These are phyloP conservation scores for Ivindomyrus marchei DNA, from an alignment of 2,113 vertebrate genomes.

Conservation along the genomic window DNA sequence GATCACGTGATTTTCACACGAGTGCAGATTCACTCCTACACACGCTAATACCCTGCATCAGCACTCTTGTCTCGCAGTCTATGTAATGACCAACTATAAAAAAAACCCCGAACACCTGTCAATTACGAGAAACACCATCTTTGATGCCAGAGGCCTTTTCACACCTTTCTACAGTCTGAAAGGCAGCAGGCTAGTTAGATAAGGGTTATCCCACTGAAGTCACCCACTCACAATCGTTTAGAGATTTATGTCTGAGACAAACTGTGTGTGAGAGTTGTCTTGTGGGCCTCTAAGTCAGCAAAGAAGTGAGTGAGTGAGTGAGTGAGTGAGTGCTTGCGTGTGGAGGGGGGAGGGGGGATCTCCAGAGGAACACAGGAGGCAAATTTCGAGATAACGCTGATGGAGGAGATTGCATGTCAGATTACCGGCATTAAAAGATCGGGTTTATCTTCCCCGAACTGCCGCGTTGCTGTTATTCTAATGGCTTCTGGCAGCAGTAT, in stretches of 20 bases:
- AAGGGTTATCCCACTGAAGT: not conserved
- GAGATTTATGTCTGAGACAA: constrained; percentile 8
- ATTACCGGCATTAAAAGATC: constrained; percentile 13
- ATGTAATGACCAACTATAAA: not conserved
- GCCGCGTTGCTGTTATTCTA: not conserved
- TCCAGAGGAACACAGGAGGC: not conserved
- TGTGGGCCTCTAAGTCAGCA: not conserved
- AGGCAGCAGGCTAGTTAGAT: not conserved
- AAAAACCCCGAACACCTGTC: not conserved
- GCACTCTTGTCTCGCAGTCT: not conserved
- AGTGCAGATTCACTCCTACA: not conserved
- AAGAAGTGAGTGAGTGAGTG: not conserved
- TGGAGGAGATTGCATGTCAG: not conserved
- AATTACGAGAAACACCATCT: not conserved
- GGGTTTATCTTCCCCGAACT: not conserved
- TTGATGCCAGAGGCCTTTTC: not conserved
- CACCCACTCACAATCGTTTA: not conserved
- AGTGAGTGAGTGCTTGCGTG: not conserved
- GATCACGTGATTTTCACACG: not conserved
- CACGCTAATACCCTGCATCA: not conserved
- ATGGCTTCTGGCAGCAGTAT: not conserved
- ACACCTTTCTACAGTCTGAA: not conserved
- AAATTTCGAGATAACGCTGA: not conserved
- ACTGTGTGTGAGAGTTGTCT: not conserved
- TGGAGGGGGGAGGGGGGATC: too few relatives aligned